Evolutionary conservation across 2,888 invertebrate genomes (phyloP).

Genomic region (Hyposoter didymator): DNA sequence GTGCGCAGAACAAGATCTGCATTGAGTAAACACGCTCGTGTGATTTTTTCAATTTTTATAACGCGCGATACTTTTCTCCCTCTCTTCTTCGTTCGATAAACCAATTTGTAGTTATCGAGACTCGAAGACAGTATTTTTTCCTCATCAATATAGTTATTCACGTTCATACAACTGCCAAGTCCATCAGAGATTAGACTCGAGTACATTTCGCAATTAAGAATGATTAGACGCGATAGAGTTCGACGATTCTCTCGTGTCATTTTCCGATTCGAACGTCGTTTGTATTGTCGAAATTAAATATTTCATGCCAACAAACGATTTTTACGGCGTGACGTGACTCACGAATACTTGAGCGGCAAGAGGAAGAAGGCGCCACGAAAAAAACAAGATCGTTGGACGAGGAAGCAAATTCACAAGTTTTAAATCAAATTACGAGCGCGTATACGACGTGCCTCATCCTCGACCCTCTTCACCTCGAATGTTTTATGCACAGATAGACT

Average conservation of each 20-base stretch:
- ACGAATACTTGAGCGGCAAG: background rate
- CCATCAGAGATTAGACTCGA: slow-evolving; percentile 55
- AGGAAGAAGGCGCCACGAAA: background rate
- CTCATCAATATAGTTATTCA: slow-evolving; percentile 30
- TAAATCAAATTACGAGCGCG: slow-evolving; percentile 16
- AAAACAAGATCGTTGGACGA: slow-evolving; percentile 20
- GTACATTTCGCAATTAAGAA: slow-evolving; percentile 45
- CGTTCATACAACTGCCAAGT: slow-evolving; percentile 11
- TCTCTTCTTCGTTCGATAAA: slow-evolving; percentile 4
- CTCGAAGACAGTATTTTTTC: slow-evolving; percentile 7
- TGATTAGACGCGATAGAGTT: background rate
- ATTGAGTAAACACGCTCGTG: slow-evolving; percentile 1
- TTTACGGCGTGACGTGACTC: background rate
- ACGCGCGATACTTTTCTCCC: background rate
- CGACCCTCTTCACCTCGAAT: slow-evolving; percentile 55
- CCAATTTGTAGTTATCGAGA: slow-evolving; percentile 18
- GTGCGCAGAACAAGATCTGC: slow-evolving; percentile 13
- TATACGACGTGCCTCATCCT: slow-evolving; percentile 34
- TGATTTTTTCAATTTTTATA: slow-evolving; percentile 4
- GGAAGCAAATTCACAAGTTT: slow-evolving; percentile 52
- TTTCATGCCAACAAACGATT: background rate
- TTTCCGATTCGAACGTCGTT: background rate
- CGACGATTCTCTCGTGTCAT: background rate
- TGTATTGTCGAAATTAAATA: slow-evolving; percentile 2
- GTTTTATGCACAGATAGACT: slow-evolving; percentile 61